Conservation (phyloP, 2,888 invertebrate genomes). For the Helleia helle region DNA sequence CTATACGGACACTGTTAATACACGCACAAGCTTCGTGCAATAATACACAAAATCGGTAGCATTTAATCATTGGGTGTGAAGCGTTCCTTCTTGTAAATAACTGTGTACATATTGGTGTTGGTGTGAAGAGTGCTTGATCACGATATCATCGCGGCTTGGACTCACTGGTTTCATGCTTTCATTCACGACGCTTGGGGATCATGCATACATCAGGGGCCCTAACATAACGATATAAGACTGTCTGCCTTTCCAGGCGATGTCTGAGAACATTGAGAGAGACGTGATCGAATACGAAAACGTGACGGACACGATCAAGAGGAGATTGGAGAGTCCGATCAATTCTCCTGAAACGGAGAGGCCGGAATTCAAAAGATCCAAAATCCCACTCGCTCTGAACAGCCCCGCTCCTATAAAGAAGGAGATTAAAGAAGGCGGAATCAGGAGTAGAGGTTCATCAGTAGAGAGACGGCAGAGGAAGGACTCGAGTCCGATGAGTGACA, state of each 20-base stretch:
- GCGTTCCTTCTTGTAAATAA: constrained; percentile 19
- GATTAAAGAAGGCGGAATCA: constrained; percentile 38
- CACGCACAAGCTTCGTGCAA: not conserved
- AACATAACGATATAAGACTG: constrained; percentile 32
- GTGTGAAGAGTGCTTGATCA: constrained; percentile 37
- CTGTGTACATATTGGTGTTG: constrained; percentile 27
- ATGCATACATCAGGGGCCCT: constrained; percentile 22
- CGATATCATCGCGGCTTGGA: constrained; percentile 32
- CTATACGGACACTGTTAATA: constrained; percentile 8
- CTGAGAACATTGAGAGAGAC: constrained; percentile 21
- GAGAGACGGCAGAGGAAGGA: constrained; percentile 30
- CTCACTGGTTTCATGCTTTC: constrained; percentile 38
- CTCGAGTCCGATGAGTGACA: constrained; percentile 25
- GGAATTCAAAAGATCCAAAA: constrained; percentile 55
- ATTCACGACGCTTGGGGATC: constrained; percentile 27
- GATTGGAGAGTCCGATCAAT: constrained; percentile 60
- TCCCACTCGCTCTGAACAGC: constrained; percentile 55
- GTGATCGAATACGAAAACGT: constrained; percentile 71
- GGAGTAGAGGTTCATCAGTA: constrained; percentile 40
- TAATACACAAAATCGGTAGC: not conserved
- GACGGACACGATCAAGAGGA: constrained; percentile 77
- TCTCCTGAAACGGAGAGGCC: constrained; percentile 52
- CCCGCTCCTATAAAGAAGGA: constrained; percentile 52
- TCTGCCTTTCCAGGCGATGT: constrained; percentile 50
- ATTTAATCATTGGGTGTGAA: not conserved